Conservation (phyloP, 2,113 vertebrate species). For the Craseonycteris thonglongyai region DNA sequence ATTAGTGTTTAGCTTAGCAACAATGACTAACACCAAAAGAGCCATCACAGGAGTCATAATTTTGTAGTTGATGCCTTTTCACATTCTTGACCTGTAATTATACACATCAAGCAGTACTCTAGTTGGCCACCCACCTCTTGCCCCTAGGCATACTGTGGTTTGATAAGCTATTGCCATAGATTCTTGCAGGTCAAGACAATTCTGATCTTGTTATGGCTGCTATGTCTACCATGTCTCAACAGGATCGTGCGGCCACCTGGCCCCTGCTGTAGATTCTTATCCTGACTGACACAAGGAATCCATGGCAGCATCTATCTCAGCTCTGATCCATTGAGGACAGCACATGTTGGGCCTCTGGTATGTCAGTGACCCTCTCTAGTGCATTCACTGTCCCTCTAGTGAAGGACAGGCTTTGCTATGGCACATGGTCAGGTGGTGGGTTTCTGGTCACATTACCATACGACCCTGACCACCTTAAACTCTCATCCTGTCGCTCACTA, state of each 20-base stretch:
- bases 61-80: not conserved
- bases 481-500: not conserved
- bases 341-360: not conserved
- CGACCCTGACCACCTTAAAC: not conserved
- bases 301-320: not conserved
- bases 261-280: not conserved
- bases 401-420: not conserved
- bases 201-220: not conserved
- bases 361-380: not conserved
- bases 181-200: not conserved
- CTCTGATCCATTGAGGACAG: not conserved
- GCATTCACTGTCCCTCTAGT: not conserved
- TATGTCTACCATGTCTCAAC: no score
- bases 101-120: not conserved
- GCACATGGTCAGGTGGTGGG: not conserved
- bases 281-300: not conserved
- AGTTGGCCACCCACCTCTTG: no score
- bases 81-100: not conserved
- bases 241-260: not conserved
- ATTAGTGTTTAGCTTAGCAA: not conserved
- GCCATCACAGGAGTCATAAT: no score
- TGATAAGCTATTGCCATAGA: not conserved
- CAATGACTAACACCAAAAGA: not conserved
- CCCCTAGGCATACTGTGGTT: not conserved
- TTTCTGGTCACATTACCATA: not conserved